Base-by-base conservation (phyloP, 2,797 vertebrate genomes). In the Rhinophrynus dorsalis region DNA sequence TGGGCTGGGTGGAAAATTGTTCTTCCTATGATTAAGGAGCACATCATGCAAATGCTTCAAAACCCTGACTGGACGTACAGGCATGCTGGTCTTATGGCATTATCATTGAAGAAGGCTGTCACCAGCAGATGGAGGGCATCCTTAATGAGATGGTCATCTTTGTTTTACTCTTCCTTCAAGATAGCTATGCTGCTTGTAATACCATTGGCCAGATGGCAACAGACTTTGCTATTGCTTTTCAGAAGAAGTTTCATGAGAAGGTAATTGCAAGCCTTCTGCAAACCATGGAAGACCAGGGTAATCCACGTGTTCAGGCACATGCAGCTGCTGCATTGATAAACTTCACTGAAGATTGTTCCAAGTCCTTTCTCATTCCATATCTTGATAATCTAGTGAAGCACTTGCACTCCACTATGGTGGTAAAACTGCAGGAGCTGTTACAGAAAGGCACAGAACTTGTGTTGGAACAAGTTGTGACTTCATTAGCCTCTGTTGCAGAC, bases 181-280 rank as follows among this genome's bases (percentile, higher is more conserved):
- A 99, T 83, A 92, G 97, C 13, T 98, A 98, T 0, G 97, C 97
- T 0, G 97, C 96, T 67, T 99, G 97, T 75, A 99, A 99, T 2
- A 96, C 97, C 1, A 94, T 99, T 1, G 97, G 97, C 74, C 97
- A 99, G 82, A 99, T 99, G 97, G 97, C 97, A 75, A 98, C 96
- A 51, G 97, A 99, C 81, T 99, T 99, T 6, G 97, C 97, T 9
- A 96, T 97, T 13, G 94, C 93, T 12, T 99, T 99, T 83, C 97
- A 99, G 58, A 98, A 98, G 90, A 99, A 99, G 73, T 99, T 99
- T 80, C 97, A 99, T 0, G 94, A 96, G 74, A 99, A 98, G 92
- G 97, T 92, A 84, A 98, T 99, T 79, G 92, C 91, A 2, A 93
- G 94, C 3, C 90, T 99, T 75, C 87, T 99, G 6, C 94, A 96